Percentiles rank a stretch among this genome's conserved stretches.
phyloP scores from a whole-genome alignment of 2,888 invertebrate genomes.

The Mayetiola destructor region DNA sequence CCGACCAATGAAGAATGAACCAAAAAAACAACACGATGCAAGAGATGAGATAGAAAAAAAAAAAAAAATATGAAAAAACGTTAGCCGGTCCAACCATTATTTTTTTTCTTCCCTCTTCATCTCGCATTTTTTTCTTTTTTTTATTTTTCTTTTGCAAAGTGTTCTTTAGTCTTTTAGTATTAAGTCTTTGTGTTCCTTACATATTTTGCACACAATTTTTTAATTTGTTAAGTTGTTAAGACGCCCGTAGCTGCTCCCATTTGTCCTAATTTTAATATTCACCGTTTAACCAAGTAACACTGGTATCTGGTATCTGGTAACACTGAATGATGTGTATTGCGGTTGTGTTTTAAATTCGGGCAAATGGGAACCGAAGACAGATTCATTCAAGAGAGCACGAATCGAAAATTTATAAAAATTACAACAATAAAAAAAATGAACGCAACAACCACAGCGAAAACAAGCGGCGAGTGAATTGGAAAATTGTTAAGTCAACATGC shows the following conservation, averaged over 20 bases:
- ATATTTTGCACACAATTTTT: neutral
- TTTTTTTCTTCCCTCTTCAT: too few species aligned
- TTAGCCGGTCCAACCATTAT: too few species aligned
- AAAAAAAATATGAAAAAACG: too few species aligned
- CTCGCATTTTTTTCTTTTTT: neutral
- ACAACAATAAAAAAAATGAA: neutral
- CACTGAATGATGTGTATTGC: too few species aligned
- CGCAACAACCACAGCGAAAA: neutral
- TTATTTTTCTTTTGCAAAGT: neutral
- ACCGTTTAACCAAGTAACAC: slow-evolving; percentile 5
- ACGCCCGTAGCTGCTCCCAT: slow-evolving; percentile 4
- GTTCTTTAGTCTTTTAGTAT: neutral
- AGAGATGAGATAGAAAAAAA: neutral
- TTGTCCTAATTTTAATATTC: slow-evolving; percentile 12
- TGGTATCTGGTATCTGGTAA: too few species aligned
- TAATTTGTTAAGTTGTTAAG: neutral
- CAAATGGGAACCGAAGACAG: too few species aligned
- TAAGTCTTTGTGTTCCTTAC: neutral
- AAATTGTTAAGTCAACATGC: neutral
- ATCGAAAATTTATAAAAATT: too few species aligned
- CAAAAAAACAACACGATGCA: neutral
- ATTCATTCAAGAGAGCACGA: neutral
- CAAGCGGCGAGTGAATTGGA: neutral
- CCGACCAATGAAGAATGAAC: neutral
- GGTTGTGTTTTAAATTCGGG: too few species aligned